These are phyloP conservation scores for Drosophila austrosaltans DNA, from an alignment of 2,888 invertebrate species.

Conservation along the genomic window DNA sequence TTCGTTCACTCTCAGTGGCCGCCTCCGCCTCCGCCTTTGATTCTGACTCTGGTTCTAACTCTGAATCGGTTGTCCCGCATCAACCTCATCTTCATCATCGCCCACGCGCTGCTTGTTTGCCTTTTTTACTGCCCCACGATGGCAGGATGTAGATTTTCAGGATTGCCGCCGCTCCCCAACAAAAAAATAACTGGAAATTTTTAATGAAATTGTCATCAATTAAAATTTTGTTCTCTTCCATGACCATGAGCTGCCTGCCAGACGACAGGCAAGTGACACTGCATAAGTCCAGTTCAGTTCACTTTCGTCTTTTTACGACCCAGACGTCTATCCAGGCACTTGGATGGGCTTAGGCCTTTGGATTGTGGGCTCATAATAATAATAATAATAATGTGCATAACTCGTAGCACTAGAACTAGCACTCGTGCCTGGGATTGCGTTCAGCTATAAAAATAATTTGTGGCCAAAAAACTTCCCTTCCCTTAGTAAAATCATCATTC, in stretches of 20 bases:
- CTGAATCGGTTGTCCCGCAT: constrained; percentile 20
- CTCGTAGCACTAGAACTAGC: constrained; percentile 41
- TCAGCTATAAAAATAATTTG: constrained; percentile 79
- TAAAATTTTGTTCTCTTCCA: constrained; percentile 74
- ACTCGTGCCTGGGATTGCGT: constrained; percentile 58
- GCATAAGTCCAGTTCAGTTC: constrained; percentile 51
- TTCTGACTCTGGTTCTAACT: neutral
- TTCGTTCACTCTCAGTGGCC: constrained; percentile 41
- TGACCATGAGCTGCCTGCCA: constrained; percentile 55
- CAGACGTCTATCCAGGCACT: constrained; percentile 55
- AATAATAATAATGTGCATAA: constrained; percentile 63
- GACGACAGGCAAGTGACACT: constrained; percentile 60
- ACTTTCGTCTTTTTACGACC: constrained; percentile 62
- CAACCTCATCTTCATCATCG: constrained; percentile 39
- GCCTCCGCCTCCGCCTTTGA: constrained; percentile 6
- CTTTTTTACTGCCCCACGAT: constrained; percentile 60
- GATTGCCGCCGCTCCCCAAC: constrained; percentile 33
- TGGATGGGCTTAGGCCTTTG: constrained; percentile 59
- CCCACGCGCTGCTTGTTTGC: constrained; percentile 64
- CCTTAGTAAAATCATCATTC: constrained; percentile 1
- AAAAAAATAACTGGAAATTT: constrained; percentile 41
- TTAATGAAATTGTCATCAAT: constrained; percentile 83
- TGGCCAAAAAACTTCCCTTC: constrained; percentile 52
- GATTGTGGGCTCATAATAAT: constrained; percentile 52
- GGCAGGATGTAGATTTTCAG: constrained; percentile 54